Percentiles rank a stretch among this genome's conserved stretches.
These are phyloP conservation scores for Thomomys bottae DNA, from an alignment of 2,113 vertebrate species.

Conservation along the genomic window DNA sequence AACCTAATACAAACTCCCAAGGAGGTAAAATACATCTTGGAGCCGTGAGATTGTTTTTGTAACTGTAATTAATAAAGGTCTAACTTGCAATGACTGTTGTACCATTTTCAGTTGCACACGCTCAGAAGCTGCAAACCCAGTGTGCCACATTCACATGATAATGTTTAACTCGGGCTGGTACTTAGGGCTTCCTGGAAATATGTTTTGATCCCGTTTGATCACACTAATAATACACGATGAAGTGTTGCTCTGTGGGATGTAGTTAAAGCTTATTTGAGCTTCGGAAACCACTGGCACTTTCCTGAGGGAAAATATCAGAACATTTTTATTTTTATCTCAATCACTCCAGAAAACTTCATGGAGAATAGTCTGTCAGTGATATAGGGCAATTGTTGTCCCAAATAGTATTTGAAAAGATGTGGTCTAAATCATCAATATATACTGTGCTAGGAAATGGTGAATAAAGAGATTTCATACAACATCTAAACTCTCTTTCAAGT, in stretches of 20 bases:
- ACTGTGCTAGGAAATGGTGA: constrained; percentile 60
- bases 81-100: background rate
- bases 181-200: constrained; percentile 71
- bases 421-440: constrained; percentile 67
- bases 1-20: background rate
- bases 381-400: constrained; percentile 72
- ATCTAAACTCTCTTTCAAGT: constrained; percentile 66
- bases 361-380: constrained; percentile 62
- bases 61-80: background rate
- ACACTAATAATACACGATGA: constrained; percentile 82
- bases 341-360: constrained; percentile 82
- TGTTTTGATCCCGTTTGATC: constrained; percentile 82
- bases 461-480: constrained; percentile 65
- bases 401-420: constrained; percentile 69
- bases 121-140: constrained; percentile 50
- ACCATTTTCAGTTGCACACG: background rate
- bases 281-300: constrained; percentile 78
- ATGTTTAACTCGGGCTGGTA: constrained; percentile 41
- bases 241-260: constrained; percentile 82
- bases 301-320: constrained; percentile 82
- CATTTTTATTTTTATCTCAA: constrained; percentile 85
- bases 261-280: constrained; percentile 85
- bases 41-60: background rate
- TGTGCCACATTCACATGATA: constrained; percentile 37
- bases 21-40: constrained; percentile 1